Conservation (phyloP, 2,888 invertebrate species). For the Aporophyla nigra region DNA sequence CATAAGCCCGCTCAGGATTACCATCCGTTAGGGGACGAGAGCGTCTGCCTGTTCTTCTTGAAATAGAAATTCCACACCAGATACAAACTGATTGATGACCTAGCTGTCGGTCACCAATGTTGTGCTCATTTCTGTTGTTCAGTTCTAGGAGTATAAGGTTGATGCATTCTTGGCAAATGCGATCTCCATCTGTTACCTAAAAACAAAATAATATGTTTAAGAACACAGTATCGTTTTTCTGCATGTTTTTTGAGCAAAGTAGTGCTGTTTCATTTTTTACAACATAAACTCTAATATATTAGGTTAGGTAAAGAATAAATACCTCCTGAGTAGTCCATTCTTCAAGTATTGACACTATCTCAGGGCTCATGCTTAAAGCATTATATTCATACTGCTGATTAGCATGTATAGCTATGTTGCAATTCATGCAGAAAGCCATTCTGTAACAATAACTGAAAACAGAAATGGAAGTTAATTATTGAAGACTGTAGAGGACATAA, state of each 20-base stretch:
- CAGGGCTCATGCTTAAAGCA: background rate
- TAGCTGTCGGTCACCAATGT: background rate
- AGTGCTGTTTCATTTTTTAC: background rate
- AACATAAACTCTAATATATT: background rate
- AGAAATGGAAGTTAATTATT: too few species aligned
- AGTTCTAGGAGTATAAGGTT: background rate
- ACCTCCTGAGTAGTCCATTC: background rate
- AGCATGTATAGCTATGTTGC: slow-evolving; percentile 2
- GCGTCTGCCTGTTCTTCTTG: slow-evolving; percentile 10
- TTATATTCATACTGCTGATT: slow-evolving; percentile 9
- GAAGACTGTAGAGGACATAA: too few species aligned
- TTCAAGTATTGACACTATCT: slow-evolving; percentile 7
- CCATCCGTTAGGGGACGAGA: background rate
- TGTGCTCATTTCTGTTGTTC: background rate
- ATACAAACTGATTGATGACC: slow-evolving; percentile 18
- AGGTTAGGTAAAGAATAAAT: background rate
- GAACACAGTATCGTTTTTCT: background rate
- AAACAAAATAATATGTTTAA: slow-evolving; percentile 8
- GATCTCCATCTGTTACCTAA: slow-evolving; percentile 6
- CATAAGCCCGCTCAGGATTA: slow-evolving; percentile 14
- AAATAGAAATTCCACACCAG: slow-evolving; percentile 11
- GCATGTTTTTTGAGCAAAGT: slow-evolving; percentile 7
- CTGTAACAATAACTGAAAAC: background rate
- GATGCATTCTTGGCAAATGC: slow-evolving; percentile 22
- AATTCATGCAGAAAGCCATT: slow-evolving; percentile 11